These are phyloP conservation scores for Alcedo atthis DNA, from an alignment of 2,797 vertebrate species.

Conservation along the genomic window DNA sequence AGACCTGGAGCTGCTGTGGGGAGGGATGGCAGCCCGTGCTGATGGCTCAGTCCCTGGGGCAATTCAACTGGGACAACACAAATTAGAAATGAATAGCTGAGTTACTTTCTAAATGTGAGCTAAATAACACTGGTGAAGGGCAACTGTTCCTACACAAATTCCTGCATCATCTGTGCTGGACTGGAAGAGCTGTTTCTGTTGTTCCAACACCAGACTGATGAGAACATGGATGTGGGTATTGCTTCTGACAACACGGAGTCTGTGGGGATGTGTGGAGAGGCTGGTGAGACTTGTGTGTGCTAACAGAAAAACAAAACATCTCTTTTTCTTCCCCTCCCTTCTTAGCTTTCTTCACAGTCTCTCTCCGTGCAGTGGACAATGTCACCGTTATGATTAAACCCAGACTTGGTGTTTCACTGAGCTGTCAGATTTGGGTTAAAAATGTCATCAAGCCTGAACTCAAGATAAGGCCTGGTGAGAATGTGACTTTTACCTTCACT, in stretches of 20 bases:
- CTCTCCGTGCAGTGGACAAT: conserved; percentile 18
- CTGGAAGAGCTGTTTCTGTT: neutral
- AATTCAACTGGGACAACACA: neutral
- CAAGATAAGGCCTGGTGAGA: conserved; percentile 63
- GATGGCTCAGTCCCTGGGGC: accelerated
- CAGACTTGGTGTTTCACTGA: accelerated
- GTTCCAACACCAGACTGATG: neutral
- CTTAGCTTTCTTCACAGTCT: conserved; percentile 58
- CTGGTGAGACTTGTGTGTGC: neutral
- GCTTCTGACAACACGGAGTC: neutral
- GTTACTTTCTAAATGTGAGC: neutral
- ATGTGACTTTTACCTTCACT: conserved; percentile 49
- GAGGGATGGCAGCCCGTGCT: accelerated
- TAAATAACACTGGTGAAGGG: neutral
- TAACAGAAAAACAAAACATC: neutral
- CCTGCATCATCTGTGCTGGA: neutral
- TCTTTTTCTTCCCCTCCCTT: neutral
- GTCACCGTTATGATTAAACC: conserved; percentile 54
- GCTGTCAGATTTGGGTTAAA: conserved; percentile 18
- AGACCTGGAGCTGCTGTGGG: neutral
- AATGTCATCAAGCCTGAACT: neutral
- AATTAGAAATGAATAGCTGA: neutral
- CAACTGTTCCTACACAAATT: neutral
- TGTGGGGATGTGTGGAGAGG: neutral
- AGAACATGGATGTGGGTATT: neutral